phyloP scores from a whole-genome alignment of 92 coral and sea anemone genomes.

The Epizoanthus rinbou region DNA sequence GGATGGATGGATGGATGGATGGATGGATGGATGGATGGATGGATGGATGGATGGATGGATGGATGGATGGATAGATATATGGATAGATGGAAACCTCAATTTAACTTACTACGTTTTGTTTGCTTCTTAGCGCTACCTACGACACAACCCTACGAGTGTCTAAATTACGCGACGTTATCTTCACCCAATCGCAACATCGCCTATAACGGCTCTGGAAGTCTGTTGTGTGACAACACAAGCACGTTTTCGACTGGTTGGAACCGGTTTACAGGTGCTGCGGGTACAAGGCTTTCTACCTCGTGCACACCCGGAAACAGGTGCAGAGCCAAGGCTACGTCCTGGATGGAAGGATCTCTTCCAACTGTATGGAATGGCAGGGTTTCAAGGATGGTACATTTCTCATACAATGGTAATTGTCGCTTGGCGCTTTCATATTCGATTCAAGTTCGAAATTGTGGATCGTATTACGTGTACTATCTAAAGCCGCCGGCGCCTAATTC shows the following conservation, averaged over 20 bases:
- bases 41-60: no score
- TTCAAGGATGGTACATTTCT: constrained; percentile 1
- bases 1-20: no score
- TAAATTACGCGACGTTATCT: neutral
- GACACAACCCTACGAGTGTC: neutral
- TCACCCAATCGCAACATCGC: constrained; percentile 24
- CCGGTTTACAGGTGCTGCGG: constrained; percentile 7
- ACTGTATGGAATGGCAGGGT: neutral
- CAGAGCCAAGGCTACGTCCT: neutral
- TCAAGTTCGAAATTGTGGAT: neutral
- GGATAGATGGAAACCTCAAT: no score
- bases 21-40: no score
- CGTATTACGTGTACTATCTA: constrained; percentile 13
- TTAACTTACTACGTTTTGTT: no score
- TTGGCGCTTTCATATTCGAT: neutral
- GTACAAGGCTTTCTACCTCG: neutral
- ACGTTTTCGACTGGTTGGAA: constrained; percentile 13
- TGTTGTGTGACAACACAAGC: neutral
- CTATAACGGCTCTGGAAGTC: neutral
- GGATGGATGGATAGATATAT: no score
- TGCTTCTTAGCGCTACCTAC: no score
- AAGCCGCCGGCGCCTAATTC: neutral
- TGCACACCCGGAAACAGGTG: constrained; percentile 16
- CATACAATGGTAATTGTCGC: neutral
- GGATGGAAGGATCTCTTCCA: constrained; percentile 25